Conservation (phyloP, 2,797 vertebrate genomes). For the Euthynnus affinis region DNA sequence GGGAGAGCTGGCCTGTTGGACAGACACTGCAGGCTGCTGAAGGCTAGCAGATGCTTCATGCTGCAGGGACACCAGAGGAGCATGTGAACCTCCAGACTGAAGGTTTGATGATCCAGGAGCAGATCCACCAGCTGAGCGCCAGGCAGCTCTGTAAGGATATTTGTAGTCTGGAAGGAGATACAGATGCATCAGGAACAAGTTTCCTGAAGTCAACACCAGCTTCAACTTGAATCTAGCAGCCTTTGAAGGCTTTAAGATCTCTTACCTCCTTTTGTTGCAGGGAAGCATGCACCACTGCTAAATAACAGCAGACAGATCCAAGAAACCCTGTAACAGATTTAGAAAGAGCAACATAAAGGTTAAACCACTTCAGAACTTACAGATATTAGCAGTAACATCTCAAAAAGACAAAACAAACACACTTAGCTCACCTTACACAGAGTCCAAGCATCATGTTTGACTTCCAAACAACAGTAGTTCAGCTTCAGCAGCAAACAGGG, state of each 20-base stretch:
- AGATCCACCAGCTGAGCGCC: neutral
- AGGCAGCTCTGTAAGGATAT: neutral
- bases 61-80: neutral
- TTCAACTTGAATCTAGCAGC: neutral
- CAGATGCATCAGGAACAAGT: neutral
- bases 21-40: neutral
- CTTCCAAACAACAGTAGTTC: neutral
- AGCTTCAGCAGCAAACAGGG: neutral
- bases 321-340: constrained; percentile 3
- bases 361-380: neutral
- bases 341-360: neutral
- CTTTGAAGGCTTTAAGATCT: no score
- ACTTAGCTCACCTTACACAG: neutral
- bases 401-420: no score
- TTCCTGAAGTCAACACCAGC: no score
- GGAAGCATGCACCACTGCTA: neutral
- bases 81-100: neutral
- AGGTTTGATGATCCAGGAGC: neutral
- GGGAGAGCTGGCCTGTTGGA: neutral
- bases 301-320: constrained; percentile 37
- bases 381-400: no score
- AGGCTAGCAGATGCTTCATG: no score
- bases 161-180: neutral
- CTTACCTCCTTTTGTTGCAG: neutral
- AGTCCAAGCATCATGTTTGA: neutral